Conservation (phyloP, 2,113 vertebrate genomes). For the Nematolebias whitei region DNA sequence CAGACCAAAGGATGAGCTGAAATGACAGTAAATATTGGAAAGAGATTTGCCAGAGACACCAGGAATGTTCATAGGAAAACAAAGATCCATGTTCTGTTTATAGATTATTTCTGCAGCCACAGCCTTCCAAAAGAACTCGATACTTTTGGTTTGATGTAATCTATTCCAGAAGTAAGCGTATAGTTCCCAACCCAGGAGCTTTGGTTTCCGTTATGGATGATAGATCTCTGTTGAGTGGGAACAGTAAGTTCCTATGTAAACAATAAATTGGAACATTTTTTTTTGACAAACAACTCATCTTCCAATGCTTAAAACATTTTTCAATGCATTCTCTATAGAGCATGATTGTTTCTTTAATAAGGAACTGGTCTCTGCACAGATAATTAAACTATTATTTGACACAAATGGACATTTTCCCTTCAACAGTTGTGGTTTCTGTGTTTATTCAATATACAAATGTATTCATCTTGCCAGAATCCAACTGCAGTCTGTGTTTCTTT, state of each 20-base stretch:
- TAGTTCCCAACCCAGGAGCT: not conserved
- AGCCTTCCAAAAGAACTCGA: not conserved
- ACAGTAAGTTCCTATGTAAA: not conserved
- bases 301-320: not conserved
- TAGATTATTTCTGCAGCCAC: not conserved
- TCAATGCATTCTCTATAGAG: not conserved
- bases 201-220: not conserved
- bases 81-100: not conserved
- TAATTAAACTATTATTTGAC: too few relatives aligned
- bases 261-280: not conserved
- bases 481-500: too few relatives aligned
- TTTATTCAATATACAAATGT: too few relatives aligned
- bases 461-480: not conserved
- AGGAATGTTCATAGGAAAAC: not conserved
- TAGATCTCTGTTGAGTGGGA: not conserved
- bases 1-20: not conserved
- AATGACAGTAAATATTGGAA: not conserved
- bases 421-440: too few relatives aligned
- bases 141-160: not conserved
- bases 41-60: slow-evolving; percentile 5
- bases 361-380: too few relatives aligned
- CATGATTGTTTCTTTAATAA: not conserved
- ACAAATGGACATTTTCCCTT: too few relatives aligned
- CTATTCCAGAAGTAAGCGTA: not conserved
- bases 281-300: not conserved